Conservation (phyloP, 2,113 vertebrate species). For the Aptenodytes forsteri region DNA sequence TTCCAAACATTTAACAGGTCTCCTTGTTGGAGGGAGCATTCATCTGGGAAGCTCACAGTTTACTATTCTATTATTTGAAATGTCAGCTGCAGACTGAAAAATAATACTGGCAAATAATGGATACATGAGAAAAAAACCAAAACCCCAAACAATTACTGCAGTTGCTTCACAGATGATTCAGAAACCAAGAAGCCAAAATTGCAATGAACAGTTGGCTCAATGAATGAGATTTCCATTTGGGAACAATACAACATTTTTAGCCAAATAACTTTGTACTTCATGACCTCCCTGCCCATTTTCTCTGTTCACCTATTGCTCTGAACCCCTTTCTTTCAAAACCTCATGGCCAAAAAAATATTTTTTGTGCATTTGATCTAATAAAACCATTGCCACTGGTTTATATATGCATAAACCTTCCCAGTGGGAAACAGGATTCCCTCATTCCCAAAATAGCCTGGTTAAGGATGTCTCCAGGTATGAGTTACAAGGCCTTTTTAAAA, state of each 20-base stretch:
- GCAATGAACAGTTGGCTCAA: background rate
- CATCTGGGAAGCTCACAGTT: background rate
- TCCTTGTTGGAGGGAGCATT: background rate
- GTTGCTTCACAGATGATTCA: conserved; percentile 35
- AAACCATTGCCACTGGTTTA: background rate
- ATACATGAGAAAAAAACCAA: background rate
- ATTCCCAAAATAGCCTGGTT: background rate
- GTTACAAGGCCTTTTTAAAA: background rate
- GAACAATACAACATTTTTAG: conserved; percentile 3
- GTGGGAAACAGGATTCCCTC: background rate
- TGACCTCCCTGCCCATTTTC: background rate
- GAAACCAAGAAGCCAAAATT: background rate
- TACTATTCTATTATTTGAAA: background rate
- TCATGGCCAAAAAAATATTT: background rate
- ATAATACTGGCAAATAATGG: background rate
- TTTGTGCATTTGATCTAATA: background rate
- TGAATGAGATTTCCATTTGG: background rate
- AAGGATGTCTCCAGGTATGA: background rate
- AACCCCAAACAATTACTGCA: background rate
- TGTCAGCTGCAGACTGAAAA: background rate
- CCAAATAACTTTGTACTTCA: background rate
- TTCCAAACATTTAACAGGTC: background rate
- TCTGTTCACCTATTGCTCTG: background rate
- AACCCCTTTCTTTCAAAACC: background rate
- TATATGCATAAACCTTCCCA: background rate